A percentile compares a stretch with the other conserved stretches of the same genome.
Conservation (phyloP, 1,140 invertebrate species). For the Antheraea mylitta region DNA sequence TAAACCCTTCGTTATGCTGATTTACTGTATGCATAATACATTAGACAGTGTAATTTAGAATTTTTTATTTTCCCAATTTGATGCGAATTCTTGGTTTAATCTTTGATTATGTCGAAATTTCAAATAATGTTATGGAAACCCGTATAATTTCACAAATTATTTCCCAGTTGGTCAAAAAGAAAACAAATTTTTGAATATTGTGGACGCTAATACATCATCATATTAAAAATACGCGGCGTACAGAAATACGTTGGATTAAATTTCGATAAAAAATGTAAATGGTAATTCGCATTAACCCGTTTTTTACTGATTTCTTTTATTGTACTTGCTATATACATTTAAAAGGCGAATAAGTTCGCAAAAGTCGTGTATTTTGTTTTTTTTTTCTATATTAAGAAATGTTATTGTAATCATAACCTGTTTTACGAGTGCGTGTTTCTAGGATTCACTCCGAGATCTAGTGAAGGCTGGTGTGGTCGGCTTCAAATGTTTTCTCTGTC, state of each 20-base stretch:
- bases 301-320: no score
- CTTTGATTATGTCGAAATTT: neutral
- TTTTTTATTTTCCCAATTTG: neutral
- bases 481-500: slow-evolving; percentile 86
- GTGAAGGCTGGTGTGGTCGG: slow-evolving; percentile 84
- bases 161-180: slow-evolving; percentile 6
- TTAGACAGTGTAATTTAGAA: neutral
- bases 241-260: neutral
- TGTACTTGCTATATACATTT: no score
- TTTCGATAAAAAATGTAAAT: neutral
- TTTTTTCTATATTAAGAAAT: neutral
- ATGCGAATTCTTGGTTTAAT: neutral
- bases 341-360: no score
- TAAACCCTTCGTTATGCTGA: no score
- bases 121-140: neutral
- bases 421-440: neutral
- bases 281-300: neutral
- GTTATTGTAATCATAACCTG: neutral
- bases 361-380: neutral
- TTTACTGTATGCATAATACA: no score
- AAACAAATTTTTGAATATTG: slow-evolving; percentile 13
- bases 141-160: neutral
- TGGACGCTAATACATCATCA: slow-evolving; percentile 9
- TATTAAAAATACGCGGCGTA: slow-evolving; percentile 2
- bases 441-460: slow-evolving; percentile 81